Evolutionary conservation across 2,888 invertebrate species (phyloP).

Genomic region (Scrobipalpa atriplicella): DNA sequence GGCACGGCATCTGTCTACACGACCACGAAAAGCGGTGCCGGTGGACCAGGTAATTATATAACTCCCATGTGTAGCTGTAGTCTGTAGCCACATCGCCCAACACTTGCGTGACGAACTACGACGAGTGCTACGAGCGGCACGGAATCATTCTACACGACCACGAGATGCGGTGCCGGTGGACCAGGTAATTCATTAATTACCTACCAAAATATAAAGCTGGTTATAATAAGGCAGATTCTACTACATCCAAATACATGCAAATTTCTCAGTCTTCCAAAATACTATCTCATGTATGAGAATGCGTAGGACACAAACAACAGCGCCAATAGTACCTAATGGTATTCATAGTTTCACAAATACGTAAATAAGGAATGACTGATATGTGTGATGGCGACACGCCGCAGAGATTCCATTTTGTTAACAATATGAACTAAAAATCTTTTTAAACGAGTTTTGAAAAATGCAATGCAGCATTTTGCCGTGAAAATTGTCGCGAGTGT

Average conservation of each 20-base stretch:
- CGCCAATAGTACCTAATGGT: neutral
- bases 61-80: too few species aligned
- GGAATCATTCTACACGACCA: slow-evolving; percentile 86
- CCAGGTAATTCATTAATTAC: neutral
- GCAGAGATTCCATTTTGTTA: neutral
- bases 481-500: neutral
- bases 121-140: slow-evolving; percentile 84
- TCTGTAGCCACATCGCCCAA: slow-evolving; percentile 68
- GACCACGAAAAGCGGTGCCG: slow-evolving; percentile 82
- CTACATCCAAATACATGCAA: too few species aligned
- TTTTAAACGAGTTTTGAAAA: neutral
- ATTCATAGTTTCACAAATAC: neutral
- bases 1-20: slow-evolving; percentile 86
- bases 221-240: too few species aligned
- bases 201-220: too few species aligned
- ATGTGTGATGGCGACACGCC: neutral
- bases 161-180: slow-evolving; percentile 74
- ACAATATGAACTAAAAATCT: neutral
- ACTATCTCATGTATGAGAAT: too few species aligned
- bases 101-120: slow-evolving; percentile 73
- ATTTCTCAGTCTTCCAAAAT: too few species aligned
- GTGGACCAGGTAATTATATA: slow-evolving; percentile 83
- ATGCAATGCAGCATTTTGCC: neutral
- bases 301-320: too few species aligned
- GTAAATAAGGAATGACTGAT: neutral